These are phyloP conservation scores for Vipera ursinii DNA, from an alignment of 2,797 vertebrate species.

Conservation along the genomic window DNA sequence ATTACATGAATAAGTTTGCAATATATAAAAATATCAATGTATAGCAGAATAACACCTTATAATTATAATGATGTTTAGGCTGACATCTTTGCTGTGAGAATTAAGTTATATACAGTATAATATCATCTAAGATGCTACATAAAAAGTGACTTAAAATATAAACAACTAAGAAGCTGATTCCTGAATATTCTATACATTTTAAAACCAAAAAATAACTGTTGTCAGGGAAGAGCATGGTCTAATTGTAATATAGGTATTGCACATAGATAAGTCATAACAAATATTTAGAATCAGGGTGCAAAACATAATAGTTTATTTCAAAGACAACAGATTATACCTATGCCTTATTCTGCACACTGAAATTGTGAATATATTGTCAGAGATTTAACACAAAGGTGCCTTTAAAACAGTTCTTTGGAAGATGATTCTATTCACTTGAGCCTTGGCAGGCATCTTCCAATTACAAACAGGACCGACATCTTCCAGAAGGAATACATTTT, in stretches of 20 bases:
- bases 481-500: conserved; percentile 64
- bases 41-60: conserved; percentile 62
- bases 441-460: conserved; percentile 55
- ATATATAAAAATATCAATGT: conserved; percentile 71
- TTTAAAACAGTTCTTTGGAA: conserved; percentile 20
- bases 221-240: conserved; percentile 39
- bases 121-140: conserved; percentile 28
- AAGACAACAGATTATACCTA: background rate
- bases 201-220: conserved; percentile 49
- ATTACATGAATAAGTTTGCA: conserved; percentile 73
- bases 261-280: background rate
- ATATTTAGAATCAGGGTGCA: conserved; percentile 9
- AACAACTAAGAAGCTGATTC: conserved; percentile 48
- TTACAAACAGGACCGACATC: conserved; percentile 57
- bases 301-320: background rate
- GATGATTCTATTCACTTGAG: conserved; percentile 54
- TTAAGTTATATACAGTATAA: conserved; percentile 33
- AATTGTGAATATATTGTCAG: conserved; percentile 33
- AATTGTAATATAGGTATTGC: background rate
- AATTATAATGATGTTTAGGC: conserved; percentile 66
- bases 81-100: conserved; percentile 46
- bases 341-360: conserved; percentile 44
- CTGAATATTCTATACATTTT: conserved; percentile 18
- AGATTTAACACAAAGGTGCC: conserved; percentile 37
- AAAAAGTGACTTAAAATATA: conserved; percentile 42